Conservation (phyloP, 2,888 invertebrate species). For the Drosophila testacea region DNA sequence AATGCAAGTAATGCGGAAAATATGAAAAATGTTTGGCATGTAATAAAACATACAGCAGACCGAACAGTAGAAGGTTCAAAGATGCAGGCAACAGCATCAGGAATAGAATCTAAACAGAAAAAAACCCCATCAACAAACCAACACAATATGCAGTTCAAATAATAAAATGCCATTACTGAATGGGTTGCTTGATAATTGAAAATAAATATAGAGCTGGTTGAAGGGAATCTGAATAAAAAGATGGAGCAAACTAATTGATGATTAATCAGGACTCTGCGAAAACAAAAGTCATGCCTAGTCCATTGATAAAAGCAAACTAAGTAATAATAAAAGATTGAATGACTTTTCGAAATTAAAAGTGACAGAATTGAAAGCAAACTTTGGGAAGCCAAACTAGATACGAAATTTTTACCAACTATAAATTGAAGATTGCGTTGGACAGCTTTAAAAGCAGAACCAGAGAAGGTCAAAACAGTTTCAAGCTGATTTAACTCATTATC, state of each 20-base stretch:
- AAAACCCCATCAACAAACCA: conserved; percentile 6
- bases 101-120: conserved; percentile 18
- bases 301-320: background rate
- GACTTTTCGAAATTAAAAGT: conserved; percentile 5
- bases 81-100: conserved; percentile 33
- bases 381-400: background rate
- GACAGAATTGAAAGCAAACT: background rate
- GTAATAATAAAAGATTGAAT: conserved; percentile 7
- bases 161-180: conserved; percentile 66
- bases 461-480: background rate
- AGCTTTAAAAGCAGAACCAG: background rate
- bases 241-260: conserved; percentile 65
- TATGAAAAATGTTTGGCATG: conserved; percentile 76
- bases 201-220: conserved; percentile 62
- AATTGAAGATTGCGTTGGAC: background rate
- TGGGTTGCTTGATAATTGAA: conserved; percentile 72
- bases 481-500: conserved; percentile 34
- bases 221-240: conserved; percentile 2
- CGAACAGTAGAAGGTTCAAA: conserved; percentile 37
- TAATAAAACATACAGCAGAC: conserved; percentile 59
- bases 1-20: conserved; percentile 78
- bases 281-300: conserved; percentile 21
- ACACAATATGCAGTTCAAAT: conserved; percentile 63
- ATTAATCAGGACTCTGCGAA: conserved; percentile 35
- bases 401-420: background rate